phyloP scores from a whole-genome alignment of 2,888 invertebrate genomes.

The Brachypalpus laphriformis region DNA sequence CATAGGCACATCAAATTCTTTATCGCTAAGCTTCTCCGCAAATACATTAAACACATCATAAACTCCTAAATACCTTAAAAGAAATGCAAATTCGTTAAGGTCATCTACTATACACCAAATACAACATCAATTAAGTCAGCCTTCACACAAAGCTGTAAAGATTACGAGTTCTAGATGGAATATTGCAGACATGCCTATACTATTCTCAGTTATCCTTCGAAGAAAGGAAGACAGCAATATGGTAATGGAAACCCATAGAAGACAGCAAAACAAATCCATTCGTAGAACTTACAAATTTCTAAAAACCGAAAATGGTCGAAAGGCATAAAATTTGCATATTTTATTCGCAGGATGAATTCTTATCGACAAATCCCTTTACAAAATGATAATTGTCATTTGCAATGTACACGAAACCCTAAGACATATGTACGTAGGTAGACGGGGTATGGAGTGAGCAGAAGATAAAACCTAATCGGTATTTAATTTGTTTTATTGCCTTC shows the following conservation, averaged over 20 bases:
- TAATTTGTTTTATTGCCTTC: constrained; percentile 73
- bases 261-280: constrained; percentile 51
- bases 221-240: neutral
- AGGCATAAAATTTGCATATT: constrained; percentile 71
- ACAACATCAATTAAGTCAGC: constrained; percentile 69
- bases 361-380: constrained; percentile 72
- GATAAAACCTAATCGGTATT: constrained; percentile 72
- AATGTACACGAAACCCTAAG: constrained; percentile 41
- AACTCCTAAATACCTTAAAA: constrained; percentile 27
- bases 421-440: neutral
- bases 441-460: neutral
- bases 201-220: neutral
- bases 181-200: neutral
- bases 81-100: constrained; percentile 58
- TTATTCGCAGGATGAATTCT: constrained; percentile 68
- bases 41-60: constrained; percentile 39
- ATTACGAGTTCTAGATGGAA: constrained; percentile 45
- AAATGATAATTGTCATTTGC: constrained; percentile 73
- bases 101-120: constrained; percentile 54
- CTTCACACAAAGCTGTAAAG: constrained; percentile 62
- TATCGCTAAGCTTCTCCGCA: neutral
- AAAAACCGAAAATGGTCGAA: constrained; percentile 60
- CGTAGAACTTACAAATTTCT: constrained; percentile 44
- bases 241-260: neutral
- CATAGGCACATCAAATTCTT: neutral